Conservation (phyloP, 2,888 invertebrate species). For the Phyto melanocephala region DNA sequence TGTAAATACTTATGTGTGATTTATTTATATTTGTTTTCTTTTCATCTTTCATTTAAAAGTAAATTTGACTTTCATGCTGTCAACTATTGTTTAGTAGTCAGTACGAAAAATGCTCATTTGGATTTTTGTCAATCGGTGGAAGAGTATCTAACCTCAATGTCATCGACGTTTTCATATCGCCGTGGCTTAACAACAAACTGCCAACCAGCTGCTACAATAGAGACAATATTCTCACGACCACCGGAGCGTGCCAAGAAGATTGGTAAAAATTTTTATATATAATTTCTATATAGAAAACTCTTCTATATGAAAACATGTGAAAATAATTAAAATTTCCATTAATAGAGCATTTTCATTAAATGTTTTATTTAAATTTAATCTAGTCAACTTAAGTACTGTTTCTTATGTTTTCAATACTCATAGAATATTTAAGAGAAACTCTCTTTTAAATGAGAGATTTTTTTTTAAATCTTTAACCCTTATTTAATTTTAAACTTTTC, state of each 20-base stretch:
- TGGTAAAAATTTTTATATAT: constrained; percentile 64
- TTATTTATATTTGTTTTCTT: background rate
- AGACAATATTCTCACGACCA: constrained; percentile 73
- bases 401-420: too few species aligned
- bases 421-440: too few species aligned
- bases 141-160: constrained; percentile 68
- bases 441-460: too few species aligned
- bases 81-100: constrained; percentile 77
- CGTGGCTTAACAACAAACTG: constrained; percentile 65
- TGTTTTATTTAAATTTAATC: too few species aligned
- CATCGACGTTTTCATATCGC: constrained; percentile 1
- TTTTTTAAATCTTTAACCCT: too few species aligned
- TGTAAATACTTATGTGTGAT: background rate
- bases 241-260: constrained; percentile 73
- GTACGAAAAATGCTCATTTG: constrained; percentile 68
- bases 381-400: too few species aligned
- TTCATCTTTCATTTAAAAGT: constrained; percentile 63
- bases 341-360: too few species aligned
- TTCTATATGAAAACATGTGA: too few species aligned
- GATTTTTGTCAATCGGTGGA: constrained; percentile 71
- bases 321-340: too few species aligned
- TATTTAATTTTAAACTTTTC: too few species aligned
- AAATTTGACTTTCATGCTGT: constrained; percentile 78
- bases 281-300: too few species aligned
- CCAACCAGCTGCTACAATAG: constrained; percentile 68